These are phyloP conservation scores for Argyra leucocephala DNA, from an alignment of 2,888 invertebrate species.

Conservation along the genomic window DNA sequence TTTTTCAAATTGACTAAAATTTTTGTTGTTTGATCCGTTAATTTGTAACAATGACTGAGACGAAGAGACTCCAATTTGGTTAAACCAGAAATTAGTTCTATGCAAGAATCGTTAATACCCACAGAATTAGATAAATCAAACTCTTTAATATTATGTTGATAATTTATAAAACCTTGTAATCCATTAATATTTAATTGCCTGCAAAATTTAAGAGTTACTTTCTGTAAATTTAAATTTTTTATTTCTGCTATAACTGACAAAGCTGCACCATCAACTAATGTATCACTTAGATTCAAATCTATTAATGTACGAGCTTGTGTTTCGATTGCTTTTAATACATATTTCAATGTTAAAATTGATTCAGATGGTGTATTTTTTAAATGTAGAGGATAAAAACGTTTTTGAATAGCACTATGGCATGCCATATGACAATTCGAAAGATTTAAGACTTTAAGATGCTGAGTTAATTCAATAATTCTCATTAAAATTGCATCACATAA, in stretches of 20 bases:
- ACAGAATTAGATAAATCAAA: constrained; percentile 57
- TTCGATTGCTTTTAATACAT: constrained; percentile 51
- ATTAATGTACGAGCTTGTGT: constrained; percentile 49
- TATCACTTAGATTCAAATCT: constrained; percentile 55
- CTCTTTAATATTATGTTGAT: constrained; percentile 48
- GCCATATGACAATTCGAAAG: constrained; percentile 53
- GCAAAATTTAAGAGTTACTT: constrained; percentile 33
- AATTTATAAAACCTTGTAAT: constrained; percentile 30
- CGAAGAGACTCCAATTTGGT: constrained; percentile 51
- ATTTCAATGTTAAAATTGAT: constrained; percentile 61
- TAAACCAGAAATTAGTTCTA: constrained; percentile 52
- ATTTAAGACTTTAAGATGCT: constrained; percentile 39
- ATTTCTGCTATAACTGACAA: constrained; percentile 49
- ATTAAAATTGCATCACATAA: constrained; percentile 64
- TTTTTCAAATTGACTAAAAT: constrained; percentile 49
- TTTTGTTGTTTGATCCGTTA: constrained; percentile 53
- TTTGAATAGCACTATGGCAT: constrained; percentile 58
- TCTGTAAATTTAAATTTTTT: constrained; percentile 36
- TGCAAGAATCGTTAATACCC: constrained; percentile 55
- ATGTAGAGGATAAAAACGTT: constrained; percentile 55
- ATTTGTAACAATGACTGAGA: constrained; percentile 53
- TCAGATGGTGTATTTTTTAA: constrained; percentile 49
- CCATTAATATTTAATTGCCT: constrained; percentile 33
- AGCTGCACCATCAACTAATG: constrained; percentile 56
- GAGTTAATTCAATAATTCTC: constrained; percentile 53